Evolutionary conservation across 2,888 invertebrate genomes (phyloP).

Genomic region (Drosophila buzzatii): DNA sequence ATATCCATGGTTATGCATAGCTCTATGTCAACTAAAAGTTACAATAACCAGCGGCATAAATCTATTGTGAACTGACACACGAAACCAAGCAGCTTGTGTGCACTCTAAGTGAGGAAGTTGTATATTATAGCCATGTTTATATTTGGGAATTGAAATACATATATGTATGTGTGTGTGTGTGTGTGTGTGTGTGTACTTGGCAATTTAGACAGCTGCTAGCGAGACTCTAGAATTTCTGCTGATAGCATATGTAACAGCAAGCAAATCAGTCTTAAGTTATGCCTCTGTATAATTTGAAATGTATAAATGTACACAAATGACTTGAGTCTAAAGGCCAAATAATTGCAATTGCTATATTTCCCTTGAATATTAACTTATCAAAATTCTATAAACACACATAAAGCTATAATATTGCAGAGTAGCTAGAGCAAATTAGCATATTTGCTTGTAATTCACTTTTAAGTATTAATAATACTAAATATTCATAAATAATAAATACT

Average conservation of each 20-base stretch:
- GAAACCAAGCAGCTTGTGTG: not conserved
- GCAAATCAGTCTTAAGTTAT: not conserved
- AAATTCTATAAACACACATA: not conserved
- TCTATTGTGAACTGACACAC: constrained; percentile 17
- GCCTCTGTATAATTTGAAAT: not conserved
- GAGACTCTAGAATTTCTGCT: not conserved
- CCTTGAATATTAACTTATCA: not conserved
- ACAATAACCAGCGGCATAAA: constrained; percentile 20
- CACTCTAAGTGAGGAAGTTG: not conserved
- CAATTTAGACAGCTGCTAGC: constrained; percentile 1
- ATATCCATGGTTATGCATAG: not conserved
- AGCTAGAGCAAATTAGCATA: not conserved
- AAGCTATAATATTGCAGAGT: not conserved
- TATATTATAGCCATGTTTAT: not conserved
- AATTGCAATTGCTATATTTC: not conserved
- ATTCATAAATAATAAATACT: no score
- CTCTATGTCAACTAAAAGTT: constrained; percentile 11
- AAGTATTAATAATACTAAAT: no score
- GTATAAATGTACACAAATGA: not conserved
- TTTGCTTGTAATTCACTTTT: not conserved
- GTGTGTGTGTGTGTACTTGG: not conserved
- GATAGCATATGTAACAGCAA: not conserved
- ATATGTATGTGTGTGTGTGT: not conserved
- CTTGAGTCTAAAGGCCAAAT: not conserved
- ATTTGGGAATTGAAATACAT: not conserved